A percentile compares a stretch with the other conserved stretches of the same genome.
Evolutionary conservation across 2,888 invertebrate species (phyloP).

Genomic region (Coenonympha arcania): DNA sequence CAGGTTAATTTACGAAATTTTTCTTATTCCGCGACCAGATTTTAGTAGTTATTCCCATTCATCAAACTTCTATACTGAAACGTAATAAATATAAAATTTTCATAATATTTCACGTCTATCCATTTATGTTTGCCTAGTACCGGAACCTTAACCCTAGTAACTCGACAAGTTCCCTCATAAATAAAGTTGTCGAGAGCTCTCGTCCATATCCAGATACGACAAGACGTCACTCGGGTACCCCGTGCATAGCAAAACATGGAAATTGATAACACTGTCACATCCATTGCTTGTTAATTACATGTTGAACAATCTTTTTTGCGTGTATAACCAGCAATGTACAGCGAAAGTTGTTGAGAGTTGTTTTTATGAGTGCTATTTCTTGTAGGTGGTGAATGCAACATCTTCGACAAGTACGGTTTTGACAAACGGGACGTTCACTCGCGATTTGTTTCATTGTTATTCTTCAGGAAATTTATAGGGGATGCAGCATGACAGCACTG

Average conservation of each 20-base stretch:
- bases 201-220: conserved; percentile 41
- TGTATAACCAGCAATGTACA: conserved; percentile 15
- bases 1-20: no score
- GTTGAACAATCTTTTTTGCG: not conserved
- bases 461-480: conserved; percentile 24
- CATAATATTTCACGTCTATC: not conserved
- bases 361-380: not conserved
- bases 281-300: conserved; percentile 10
- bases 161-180: conserved; percentile 52
- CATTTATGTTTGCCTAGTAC: conserved; percentile 9
- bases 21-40: no score
- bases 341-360: not conserved
- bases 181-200: conserved; percentile 53
- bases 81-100: conserved; percentile 2
- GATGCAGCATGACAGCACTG: conserved; percentile 21
- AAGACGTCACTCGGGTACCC: conserved; percentile 34
- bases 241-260: conserved; percentile 23
- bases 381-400: conserved; percentile 23
- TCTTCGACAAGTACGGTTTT: conserved; percentile 34
- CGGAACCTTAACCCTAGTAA: conserved; percentile 23
- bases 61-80: not conserved
- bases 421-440: conserved; percentile 34
- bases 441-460: conserved; percentile 35
- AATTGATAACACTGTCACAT: not conserved
- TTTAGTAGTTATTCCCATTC: not conserved